Evolutionary conservation across 2,888 invertebrate genomes (phyloP), one percentile per base, ranked within the genome.

Genomic region (Acleris holmiana): DNA sequence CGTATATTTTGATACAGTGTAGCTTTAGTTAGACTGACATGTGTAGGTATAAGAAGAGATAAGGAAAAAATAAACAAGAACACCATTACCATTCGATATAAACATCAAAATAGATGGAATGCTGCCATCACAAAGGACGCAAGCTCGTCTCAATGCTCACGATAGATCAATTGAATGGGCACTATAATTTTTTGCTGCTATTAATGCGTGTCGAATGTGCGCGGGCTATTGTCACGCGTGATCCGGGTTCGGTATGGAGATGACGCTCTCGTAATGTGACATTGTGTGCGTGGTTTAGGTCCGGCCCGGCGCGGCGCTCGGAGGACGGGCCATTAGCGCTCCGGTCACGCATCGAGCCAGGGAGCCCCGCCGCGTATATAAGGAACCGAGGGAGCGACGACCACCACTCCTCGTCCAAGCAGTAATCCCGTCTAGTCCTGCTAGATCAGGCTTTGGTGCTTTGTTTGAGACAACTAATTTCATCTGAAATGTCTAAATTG

Each of bases 161-260:
- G 65, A 57, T 58, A 62, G 61, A 64, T 61, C 56, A 63, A 50
- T 60, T 67, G 64, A 66, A 65, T 54, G 60, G 59, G 53, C 61
- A 53, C 47, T 23, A 55, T 67, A 29, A 68, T 80, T 70, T 83
- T 84, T 85, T 85, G 76, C 73, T 61, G 61, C 72, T 35, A 79
- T 81, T 76, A 76, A 77, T 80, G 76, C 67, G 62, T 68, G 73
- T 73, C 73, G 73, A 72, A 73, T 71, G 72, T 71, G 70, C 62
- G 72, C 69, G 69, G 68, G 41, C 73, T 70, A 72, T 72, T 74
- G 76, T 76, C 68, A 71, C 66, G 62, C 66, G 73, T 83, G 80
- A 88, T 88, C 86, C 85, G 81, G 83, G 81, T 80, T 81, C 76
- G 73, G 86, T 89, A 90, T 90, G 88, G 88, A 83, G 80, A 88